Percentiles rank a stretch among this genome's conserved stretches.
phyloP scores from a whole-genome alignment of 2,888 invertebrate species.

The Nymphalis polychloros region DNA sequence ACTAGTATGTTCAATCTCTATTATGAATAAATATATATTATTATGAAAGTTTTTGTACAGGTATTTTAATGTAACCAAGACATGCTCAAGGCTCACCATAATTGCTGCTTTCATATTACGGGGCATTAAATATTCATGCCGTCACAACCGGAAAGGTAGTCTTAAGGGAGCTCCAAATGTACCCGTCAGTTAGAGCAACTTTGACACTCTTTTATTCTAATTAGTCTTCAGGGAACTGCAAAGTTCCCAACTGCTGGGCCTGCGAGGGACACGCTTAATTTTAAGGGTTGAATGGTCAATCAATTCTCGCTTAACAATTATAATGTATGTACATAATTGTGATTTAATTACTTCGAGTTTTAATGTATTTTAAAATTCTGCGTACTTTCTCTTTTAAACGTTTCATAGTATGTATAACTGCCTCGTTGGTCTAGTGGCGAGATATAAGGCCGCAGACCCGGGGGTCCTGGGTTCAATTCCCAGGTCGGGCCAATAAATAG shows the following conservation, averaged over 20 bases:
- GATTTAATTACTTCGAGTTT: conserved; percentile 15
- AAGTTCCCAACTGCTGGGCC: conserved; percentile 44
- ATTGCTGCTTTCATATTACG: conserved; percentile 36
- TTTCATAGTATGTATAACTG: too few relatives aligned
- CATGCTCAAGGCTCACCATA: conserved; percentile 3
- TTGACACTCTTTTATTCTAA: conserved; percentile 77
- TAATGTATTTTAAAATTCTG: conserved; percentile 20
- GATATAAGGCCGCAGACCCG: too few relatives aligned
- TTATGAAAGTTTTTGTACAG: too few relatives aligned
- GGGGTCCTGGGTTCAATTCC: too few relatives aligned
- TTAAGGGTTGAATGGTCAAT: conserved; percentile 47
- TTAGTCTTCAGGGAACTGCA: conserved; percentile 66
- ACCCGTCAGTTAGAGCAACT: conserved; percentile 64
- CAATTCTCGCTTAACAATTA: conserved; percentile 33
- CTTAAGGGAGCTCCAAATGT: conserved; percentile 46
- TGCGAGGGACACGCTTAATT: conserved; percentile 58
- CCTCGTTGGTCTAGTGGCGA: too few relatives aligned
- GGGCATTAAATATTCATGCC: conserved; percentile 52
- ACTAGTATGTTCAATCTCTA: too few relatives aligned
- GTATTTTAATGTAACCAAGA: background rate
- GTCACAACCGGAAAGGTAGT: conserved; percentile 42
- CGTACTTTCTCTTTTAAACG: background rate
- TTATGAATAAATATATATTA: too few relatives aligned
- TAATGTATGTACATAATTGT: conserved; percentile 35
- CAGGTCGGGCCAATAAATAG: too few relatives aligned